Base-by-base conservation (phyloP, 1,140 invertebrate genomes). In the Ostrea edulis region DNA sequence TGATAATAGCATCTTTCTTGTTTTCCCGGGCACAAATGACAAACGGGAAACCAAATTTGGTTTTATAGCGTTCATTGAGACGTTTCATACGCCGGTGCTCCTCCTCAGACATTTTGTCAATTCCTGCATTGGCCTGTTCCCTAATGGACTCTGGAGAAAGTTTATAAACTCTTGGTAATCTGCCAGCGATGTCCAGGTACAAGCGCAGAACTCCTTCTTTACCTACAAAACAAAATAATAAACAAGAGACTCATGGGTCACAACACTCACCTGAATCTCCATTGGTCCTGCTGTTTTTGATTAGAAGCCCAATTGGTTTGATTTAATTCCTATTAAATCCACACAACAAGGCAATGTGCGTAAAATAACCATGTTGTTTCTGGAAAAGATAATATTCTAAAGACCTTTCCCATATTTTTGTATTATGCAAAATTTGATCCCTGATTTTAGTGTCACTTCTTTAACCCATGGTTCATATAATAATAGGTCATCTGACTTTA, bases 21-120 rank as follows among this genome's bases (percentile, higher is more conserved):
- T 97, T 97, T 95, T 96, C 95, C 88, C 96, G 95, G 8, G 96
- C 96, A 92, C 96, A 97, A 83, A 97, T 96, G 51, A 97, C 96
- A 94, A 97, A 97, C 9, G 97, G 97, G 93, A 97, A 97, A 55
- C 96, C 96, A 94, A 97, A 97, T 91, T 97, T 97, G 25, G 94
- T 91, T 93, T 96, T 96, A 91, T 97, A 97, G 82, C 94, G 93
- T 89, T 94, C 88, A 93, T 97, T 97, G 55, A 95, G 93, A 54
- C 93, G 90, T 84, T 95, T 95, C 51, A 97, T 94, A 55, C 93
- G 91, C 11, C 91, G 87, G 90, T 95, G 96, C 88, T 97, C 96
- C 83, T 96, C 95, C 22, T 90, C 87, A 7, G 95, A 95, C 25
- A 97, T 92, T 54, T 93, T 90, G 91, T 95, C 93, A 0, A 97